Evolutionary conservation across 1,140 invertebrate species (phyloP).

Genomic region (Drosophila fuyamai): DNA sequence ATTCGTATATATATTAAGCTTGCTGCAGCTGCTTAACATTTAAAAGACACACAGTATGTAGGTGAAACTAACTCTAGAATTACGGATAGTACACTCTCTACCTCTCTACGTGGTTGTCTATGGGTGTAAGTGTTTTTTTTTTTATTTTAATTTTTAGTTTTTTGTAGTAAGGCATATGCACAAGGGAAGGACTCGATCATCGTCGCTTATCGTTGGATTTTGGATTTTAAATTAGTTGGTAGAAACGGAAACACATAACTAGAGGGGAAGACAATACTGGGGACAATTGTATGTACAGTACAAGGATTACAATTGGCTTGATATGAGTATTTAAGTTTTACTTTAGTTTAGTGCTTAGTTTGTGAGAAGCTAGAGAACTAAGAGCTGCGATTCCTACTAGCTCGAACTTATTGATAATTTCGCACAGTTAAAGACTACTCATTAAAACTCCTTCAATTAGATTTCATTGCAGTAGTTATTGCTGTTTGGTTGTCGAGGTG

Average conservation of each 20-base stretch:
- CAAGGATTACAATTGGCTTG: conserved; percentile 57
- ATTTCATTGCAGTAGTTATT: conserved; percentile 74
- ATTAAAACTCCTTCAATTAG: conserved; percentile 55
- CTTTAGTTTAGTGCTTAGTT: conserved; percentile 35
- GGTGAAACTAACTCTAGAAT: conserved; percentile 61
- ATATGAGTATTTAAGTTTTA: conserved; percentile 52
- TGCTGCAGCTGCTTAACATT: conserved; percentile 60
- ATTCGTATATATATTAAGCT: conserved; percentile 42
- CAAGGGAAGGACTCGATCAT: conserved; percentile 66
- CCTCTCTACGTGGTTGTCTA: conserved; percentile 26
- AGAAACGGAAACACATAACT: conserved; percentile 30
- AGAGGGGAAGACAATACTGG: conserved; percentile 57
- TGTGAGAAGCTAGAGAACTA: conserved; percentile 38
- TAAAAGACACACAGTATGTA: conserved; percentile 78
- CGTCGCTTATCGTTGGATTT: conserved; percentile 31
- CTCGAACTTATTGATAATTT: conserved; percentile 35
- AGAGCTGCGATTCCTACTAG: conserved; percentile 25
- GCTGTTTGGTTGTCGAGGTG: conserved; percentile 50
- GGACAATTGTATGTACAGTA: conserved; percentile 46
- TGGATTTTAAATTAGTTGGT: conserved; percentile 32
- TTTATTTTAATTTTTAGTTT: not conserved
- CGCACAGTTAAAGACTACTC: conserved; percentile 25
- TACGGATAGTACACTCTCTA: conserved; percentile 34
- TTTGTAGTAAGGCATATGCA: conserved; percentile 67
- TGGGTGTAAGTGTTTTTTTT: not conserved